Base-by-base conservation (phyloP, 2,888 invertebrate genomes). In the Psococerastis gibbosa region DNA sequence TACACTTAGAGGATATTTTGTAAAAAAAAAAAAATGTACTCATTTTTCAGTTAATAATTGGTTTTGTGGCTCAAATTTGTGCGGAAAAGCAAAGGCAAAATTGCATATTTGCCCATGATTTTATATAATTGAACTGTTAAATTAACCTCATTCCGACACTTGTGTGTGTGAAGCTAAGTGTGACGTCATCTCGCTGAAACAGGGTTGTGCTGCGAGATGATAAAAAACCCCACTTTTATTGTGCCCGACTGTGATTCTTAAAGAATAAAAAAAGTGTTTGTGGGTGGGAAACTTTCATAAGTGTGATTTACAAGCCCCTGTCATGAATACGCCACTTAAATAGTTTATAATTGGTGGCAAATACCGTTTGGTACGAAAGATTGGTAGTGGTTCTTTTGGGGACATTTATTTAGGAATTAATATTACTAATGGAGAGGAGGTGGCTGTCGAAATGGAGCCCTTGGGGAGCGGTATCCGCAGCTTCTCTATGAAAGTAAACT, bases 361-460 rank as follows among this genome's bases (percentile, higher is more conserved):
- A 69, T 95, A 91, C 71, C 80, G 91, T 64, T 73, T 95, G 60
- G 79, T 92, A 61, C 77, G 92, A 56, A 94, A 92, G 76, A 91
- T 97, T 64, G 92, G 97, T 58, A 92, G 92, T 67, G 98, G 98
- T 55, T 97, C 97, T 52, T 98, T 98, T 64, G 98, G 98, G 60
- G 97, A 97, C 69, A 97, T 98, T 65, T 97, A 89, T 69, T 71
- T 97, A 64, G 95, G 87, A 53, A 82, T 87, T 70, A 83, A 87
- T 69, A 75, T 82, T 61, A 73, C 76, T 61, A 85, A 81, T 71
- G 87, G 87, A 64, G 88, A 87, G 77, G 97, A 98, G 73, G 97
- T 98, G 55, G 98, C 98, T 55, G 91, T 98, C 52, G 99, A 99
- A 70, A 73, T 99, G 64, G 98, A 99, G 73, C 85, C 83, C 57